Conservation (phyloP, 2,113 vertebrate genomes). For the Carassius carassius region DNA sequence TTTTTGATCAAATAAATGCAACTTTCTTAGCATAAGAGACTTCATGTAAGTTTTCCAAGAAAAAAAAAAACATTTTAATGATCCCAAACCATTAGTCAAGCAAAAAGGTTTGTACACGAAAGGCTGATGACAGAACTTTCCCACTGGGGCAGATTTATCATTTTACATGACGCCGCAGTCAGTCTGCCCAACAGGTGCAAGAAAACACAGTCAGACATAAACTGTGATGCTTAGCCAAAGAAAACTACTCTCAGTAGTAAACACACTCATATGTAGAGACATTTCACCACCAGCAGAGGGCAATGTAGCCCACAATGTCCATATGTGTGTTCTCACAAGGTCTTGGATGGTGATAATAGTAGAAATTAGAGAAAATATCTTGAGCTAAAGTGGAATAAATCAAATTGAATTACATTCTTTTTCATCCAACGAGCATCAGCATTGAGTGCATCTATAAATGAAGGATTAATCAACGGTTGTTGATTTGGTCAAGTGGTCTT, state of each 20-base stretch:
- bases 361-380: neutral
- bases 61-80: too few relatives aligned
- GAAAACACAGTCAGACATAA: neutral
- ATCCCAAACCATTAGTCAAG: neutral
- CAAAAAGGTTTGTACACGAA: neutral
- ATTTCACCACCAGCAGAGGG: constrained; percentile 39
- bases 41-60: too few relatives aligned
- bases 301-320: neutral
- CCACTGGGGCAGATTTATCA: neutral
- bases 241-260: neutral
- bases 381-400: neutral
- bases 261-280: neutral
- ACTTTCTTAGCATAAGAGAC: too few relatives aligned
- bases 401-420: neutral
- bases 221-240: neutral
- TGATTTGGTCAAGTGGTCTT: neutral
- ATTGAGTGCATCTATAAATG: neutral
- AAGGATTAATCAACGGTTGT: neutral
- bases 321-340: neutral
- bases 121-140: neutral
- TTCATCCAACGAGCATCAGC: neutral
- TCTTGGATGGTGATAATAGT: neutral
- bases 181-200: neutral
- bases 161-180: neutral
- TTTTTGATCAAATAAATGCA: too few relatives aligned